Percentiles rank a stretch among this genome's conserved stretches.
phyloP scores from a whole-genome alignment of 2,113 vertebrate species.

The Zosterops japonicus region DNA sequence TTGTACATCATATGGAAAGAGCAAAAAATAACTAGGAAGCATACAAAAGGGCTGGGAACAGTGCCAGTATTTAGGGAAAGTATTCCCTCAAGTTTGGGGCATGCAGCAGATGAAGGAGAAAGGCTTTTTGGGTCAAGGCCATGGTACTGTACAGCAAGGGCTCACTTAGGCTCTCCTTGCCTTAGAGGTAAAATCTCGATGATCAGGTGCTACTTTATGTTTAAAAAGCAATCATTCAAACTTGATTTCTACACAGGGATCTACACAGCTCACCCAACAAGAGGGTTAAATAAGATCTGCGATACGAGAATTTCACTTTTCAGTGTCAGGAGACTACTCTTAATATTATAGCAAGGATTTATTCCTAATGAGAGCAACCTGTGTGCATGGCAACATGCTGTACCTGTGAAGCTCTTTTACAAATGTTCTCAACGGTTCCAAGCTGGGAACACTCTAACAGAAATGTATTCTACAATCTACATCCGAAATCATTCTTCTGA shows the following conservation, averaged over 20 bases:
- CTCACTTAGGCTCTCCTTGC: background rate
- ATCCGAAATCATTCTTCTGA: slow-evolving; percentile 52
- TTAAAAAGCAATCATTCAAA: background rate
- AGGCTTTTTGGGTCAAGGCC: background rate
- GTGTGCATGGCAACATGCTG: background rate
- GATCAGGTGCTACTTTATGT: background rate
- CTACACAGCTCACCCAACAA: background rate
- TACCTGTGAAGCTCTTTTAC: background rate
- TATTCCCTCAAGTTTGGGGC: background rate
- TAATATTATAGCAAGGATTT: background rate
- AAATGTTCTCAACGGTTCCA: background rate
- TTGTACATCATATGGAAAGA: background rate
- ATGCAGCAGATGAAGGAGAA: background rate
- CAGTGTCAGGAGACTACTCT: background rate
- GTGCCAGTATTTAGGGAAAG: background rate
- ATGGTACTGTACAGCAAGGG: background rate
- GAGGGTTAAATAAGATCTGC: background rate
- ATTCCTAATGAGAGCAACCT: background rate
- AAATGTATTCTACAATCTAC: slow-evolving; percentile 39
- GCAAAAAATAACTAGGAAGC: background rate
- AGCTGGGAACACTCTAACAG: background rate
- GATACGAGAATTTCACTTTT: background rate
- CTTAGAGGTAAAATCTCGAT: background rate
- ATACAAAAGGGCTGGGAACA: background rate
- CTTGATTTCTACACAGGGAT: background rate